phyloP scores from a whole-genome alignment of 2,888 invertebrate species.

The Morpho deidamia region DNA sequence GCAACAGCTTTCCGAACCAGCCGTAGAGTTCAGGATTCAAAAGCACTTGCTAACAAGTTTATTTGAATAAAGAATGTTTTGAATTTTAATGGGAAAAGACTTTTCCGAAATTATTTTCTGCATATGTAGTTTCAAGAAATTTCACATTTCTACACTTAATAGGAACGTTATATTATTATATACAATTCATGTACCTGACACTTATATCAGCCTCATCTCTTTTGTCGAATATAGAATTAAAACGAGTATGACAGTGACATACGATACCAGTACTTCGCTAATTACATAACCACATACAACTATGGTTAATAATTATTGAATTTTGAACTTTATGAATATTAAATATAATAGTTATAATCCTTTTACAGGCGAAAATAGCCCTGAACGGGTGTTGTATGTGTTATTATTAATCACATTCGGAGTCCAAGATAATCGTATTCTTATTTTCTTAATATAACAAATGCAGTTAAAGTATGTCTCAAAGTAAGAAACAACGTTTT shows the following conservation, averaged over 20 bases:
- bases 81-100: too few species aligned
- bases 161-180: conserved; percentile 9
- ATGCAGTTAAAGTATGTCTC: background rate
- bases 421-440: conserved; percentile 5
- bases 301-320: conserved; percentile 30
- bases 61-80: too few species aligned
- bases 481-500: background rate
- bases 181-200: conserved; percentile 56
- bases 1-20: too few species aligned
- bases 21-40: too few species aligned
- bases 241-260: conserved; percentile 49
- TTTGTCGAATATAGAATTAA: conserved; percentile 35
- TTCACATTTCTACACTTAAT: too few species aligned
- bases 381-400: conserved; percentile 67
- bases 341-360: conserved; percentile 38
- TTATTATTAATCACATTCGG: conserved; percentile 60
- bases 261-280: conserved; percentile 55
- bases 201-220: conserved; percentile 31
- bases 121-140: too few species aligned
- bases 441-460: background rate
- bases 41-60: too few species aligned
- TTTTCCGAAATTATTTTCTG: too few species aligned
- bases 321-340: conserved; percentile 42
- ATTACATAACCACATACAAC: conserved; percentile 56
- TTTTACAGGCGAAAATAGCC: conserved; percentile 30